phyloP scores from a whole-genome alignment of 1,140 invertebrate species.

The Gonatopus flavifemur region DNA sequence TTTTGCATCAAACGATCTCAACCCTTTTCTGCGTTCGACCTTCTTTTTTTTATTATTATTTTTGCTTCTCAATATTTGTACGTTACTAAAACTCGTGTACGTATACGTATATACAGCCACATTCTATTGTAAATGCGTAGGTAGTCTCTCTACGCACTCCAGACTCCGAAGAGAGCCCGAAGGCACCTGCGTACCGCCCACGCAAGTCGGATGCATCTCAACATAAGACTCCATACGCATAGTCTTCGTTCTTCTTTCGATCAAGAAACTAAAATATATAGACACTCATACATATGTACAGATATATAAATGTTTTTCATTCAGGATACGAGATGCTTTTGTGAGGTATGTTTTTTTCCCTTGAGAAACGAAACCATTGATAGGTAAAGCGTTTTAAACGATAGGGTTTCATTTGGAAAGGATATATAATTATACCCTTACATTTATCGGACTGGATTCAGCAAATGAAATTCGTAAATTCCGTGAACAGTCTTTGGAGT shows the following conservation, averaged over 20 bases:
- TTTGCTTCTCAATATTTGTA: background rate
- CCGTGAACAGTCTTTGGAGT: too few relatives aligned
- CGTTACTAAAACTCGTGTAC: slow-evolving; percentile 23
- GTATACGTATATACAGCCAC: slow-evolving; percentile 21
- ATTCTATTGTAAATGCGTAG: slow-evolving; percentile 23
- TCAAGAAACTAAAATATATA: too few relatives aligned
- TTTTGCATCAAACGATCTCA: background rate
- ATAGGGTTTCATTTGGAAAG: too few relatives aligned
- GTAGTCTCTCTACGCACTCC: slow-evolving; percentile 37
- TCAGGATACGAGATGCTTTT: too few relatives aligned
- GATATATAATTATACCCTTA: too few relatives aligned
- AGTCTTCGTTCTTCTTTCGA: too few relatives aligned
- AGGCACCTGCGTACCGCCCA: slow-evolving; percentile 51
- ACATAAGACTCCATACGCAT: slow-evolving; percentile 12
- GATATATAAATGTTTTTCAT: too few relatives aligned
- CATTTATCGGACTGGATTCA: too few relatives aligned
- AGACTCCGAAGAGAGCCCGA: slow-evolving; percentile 39
- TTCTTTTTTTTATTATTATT: slow-evolving; percentile 5
- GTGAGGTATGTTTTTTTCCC: slow-evolving; percentile 3
- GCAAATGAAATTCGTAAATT: too few relatives aligned
- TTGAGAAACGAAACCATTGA: too few relatives aligned
- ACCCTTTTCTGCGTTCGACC: slow-evolving; percentile 6
- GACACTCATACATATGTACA: too few relatives aligned
- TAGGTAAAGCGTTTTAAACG: too few relatives aligned
- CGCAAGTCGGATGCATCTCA: slow-evolving; percentile 35